A percentile compares a stretch with the other conserved stretches of the same genome.
Evolutionary conservation across 2,797 vertebrate genomes (phyloP).

Genomic region (Sebastes variabilis): DNA sequence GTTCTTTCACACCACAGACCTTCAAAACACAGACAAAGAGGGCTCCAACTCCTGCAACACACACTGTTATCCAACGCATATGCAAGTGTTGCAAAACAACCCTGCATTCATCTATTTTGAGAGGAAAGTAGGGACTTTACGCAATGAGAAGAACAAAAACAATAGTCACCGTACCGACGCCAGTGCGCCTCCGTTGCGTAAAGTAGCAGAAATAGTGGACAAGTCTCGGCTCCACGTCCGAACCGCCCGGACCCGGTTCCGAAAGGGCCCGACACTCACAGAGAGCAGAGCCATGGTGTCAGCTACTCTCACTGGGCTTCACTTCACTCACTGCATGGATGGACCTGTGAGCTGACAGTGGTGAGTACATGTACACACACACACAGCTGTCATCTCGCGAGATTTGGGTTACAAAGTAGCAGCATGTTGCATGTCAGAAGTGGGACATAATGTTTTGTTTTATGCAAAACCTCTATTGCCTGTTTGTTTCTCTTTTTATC

Average conservation of each 20-base stretch:
- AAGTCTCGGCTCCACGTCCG: conserved; percentile 49
- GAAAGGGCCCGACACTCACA: conserved; percentile 29
- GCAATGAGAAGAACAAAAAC: background rate
- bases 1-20: conserved; percentile 23
- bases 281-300: conserved; percentile 56
- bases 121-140: background rate
- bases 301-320: background rate
- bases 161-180: conserved; percentile 44
- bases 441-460: background rate
- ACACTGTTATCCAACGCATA: background rate
- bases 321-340: no score
- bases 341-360: background rate
- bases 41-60: background rate
- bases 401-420: background rate
- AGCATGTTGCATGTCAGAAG: background rate
- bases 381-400: conserved; percentile 24
- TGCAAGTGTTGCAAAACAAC: background rate
- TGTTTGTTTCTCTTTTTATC: background rate
- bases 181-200: background rate
- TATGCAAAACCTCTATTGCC: no score
- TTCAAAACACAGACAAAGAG: fast-evolving
- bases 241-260: conserved; percentile 39
- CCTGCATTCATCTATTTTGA: background rate
- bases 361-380: background rate
- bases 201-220: conserved; percentile 21